Evolutionary conservation across 2,113 vertebrate species (phyloP), one percentile per base, ranked within the genome.

Genomic region (Emydocephalus ijimae): DNA sequence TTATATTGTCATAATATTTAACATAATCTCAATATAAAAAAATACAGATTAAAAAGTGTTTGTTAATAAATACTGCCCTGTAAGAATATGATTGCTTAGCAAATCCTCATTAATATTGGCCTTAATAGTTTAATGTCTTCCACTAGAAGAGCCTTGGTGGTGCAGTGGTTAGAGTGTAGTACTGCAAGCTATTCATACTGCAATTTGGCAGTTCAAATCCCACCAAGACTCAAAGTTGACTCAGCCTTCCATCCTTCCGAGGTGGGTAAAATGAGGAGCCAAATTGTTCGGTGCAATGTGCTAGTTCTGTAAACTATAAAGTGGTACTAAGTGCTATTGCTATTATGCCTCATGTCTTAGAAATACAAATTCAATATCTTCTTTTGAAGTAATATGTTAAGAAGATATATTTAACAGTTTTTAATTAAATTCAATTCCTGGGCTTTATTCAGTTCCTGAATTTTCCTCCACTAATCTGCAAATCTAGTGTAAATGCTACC

Each of bases 321-420:
- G 45, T 48, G 45, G 45, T 48, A 48, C 45, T 48, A 48, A 48
- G 45, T 48, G 45, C 45, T 48, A 48, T 48, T 48, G 45, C 45
- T 48, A 48, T 48, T 24, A 86, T 74, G 64, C 14, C 26, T 74
- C 34, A 7, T 34, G 14, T 64, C 7, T 87, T 91, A 87, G 29
- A 95, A 93, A 92, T 54, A 3, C 45, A 90, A 94, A 29, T 34
- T 34, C 4, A 69, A 81, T 26, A 85, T 88, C 7, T 5, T 88
- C 2, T 52, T 4, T 52, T 4, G 1, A 87, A 92, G 90, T 64
- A 12, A 87, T 39, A 5, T 0, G 91, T 59, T 91, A 55, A 59
- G 59, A 85, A 90, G 85, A 85, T 92, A 95, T 92, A 2, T 5
- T 87, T 91, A 92, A 54, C 2, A 64, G 0, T 15, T 94, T 94